Base-by-base conservation (phyloP, 2,888 invertebrate species). In the Seira musarum region DNA sequence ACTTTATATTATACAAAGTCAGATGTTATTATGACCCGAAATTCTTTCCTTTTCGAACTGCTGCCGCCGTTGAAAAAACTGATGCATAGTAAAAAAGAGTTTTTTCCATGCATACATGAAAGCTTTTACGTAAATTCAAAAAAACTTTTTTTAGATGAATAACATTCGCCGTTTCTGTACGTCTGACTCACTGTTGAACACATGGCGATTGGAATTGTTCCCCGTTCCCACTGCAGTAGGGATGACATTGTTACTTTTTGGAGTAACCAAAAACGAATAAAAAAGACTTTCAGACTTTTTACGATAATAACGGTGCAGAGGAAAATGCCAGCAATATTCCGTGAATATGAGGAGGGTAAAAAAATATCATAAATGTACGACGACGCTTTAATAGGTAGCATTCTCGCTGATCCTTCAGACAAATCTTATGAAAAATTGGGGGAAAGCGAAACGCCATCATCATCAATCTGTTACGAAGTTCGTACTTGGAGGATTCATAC, bases 11-110 rank as follows among this genome's bases (percentile, higher is more conserved):
- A n/a, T 57, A n/a, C 5, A 67, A 40, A 46, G 30, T 25, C 30
- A 69, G 49, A 49, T 69, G 69, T 21, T 35, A 60, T 53, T n/a
- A 57, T 17, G 60, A 69, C 22, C 22, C 17, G n/a, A 8, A 6
- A 57, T 57, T 57, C 17, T n/a, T 17, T 57, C n/a, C 8, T 57
- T 15, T 3, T 10, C 57, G 17, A n/a, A 10, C 15, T 3, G n/a
- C n/a, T n/a, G n/a, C n/a, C n/a, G n/a, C n/a, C n/a, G n/a, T n/a
- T n/a, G n/a, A 35, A 40, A 57, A 61, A 63, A 61, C 21, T 15
- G 60, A 21, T 71, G 63, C 40, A 60, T 49, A 69, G 40, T 8
- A 40, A 40, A 40, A 40, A 57, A 40, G 40, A n/a, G 40, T 13
- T 40, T 13, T 40, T 40, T 40, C 40, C 6, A 3, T 57, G 10